Base-by-base conservation (phyloP, 2,113 vertebrate species). In the Cryptomyrus ogoouensis region DNA sequence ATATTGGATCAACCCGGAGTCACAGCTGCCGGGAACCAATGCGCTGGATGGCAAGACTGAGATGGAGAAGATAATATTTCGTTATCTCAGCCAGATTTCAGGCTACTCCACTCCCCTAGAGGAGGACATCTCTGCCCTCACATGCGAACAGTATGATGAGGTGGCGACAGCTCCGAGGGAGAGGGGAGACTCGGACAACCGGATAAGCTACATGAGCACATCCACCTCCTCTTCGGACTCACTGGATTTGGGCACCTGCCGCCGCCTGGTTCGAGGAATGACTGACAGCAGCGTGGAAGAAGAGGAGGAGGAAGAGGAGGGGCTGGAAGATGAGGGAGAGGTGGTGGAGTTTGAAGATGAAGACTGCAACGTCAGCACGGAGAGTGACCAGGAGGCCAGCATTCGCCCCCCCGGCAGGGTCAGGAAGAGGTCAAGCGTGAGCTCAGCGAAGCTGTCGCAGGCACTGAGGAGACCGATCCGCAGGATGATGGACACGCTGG, bases 191-290 rank as follows among this genome's bases (percentile, higher is more conserved):
- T 44, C 56, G 86, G 70, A 0, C 42, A 97, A 98, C 94, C 95
- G 98, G 21, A 95, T 98, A 90, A 99, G 98, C 87, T 97, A 98
- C 94, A 96, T 98, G 97, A 99, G 98, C 95, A 94, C 98, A 90
- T 99, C 98, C 88, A 99, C 98, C 56, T 98, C 98, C 88, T 99
- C 98, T 0, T 98, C 98, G 0, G 98, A 98, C 93, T 99, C 97
- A 0, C 94, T 98, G 90, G 97, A 98, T 88, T 96, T 96, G 0
- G 96, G 96, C 6, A 0, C 46, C 56, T 19, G 91, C 83, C 89
- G 92, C 0, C 44, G 97, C 94, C 96, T 95, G 97, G 1, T 90
- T 35, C 89, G 97, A 94, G 0, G 87, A 6, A 96, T 96, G 88
- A 96, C 91, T 1, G 97, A 97, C 93, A 92, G 92, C 89, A 97